Conservation (phyloP, 1,140 invertebrate species). For the Lucilia cuprina region DNA sequence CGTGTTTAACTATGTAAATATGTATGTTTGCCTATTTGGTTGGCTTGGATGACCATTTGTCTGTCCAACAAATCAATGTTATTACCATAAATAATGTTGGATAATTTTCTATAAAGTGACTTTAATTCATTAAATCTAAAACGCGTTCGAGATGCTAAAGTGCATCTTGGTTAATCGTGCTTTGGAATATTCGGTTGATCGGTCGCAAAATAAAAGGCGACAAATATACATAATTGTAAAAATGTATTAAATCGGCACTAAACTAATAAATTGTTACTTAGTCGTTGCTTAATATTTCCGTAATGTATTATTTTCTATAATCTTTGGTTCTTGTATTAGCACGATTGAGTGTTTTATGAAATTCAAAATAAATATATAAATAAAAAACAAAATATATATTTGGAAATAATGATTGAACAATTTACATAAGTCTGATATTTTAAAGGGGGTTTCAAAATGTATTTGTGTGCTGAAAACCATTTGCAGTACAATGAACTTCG, state of each 20-base stretch:
- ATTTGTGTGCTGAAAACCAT: background rate
- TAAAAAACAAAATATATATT: no score
- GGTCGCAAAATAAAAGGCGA: background rate
- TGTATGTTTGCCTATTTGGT: background rate
- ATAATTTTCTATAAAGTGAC: conserved; percentile 8
- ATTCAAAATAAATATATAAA: background rate
- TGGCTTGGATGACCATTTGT: background rate
- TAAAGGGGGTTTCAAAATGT: background rate
- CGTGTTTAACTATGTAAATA: background rate
- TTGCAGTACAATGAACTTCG: conserved; percentile 19
- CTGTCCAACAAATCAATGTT: background rate
- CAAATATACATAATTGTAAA: background rate
- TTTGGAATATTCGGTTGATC: background rate
- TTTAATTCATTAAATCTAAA: conserved; percentile 12
- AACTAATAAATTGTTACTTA: background rate
- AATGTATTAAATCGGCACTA: background rate
- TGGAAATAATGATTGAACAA: background rate
- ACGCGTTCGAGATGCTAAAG: background rate
- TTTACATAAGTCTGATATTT: background rate
- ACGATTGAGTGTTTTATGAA: background rate
- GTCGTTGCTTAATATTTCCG: background rate
- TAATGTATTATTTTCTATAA: background rate
- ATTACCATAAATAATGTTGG: background rate
- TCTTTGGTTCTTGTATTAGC: background rate
- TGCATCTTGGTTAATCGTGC: background rate